A percentile compares a stretch with the other conserved stretches of the same genome.
phyloP scores from a whole-genome alignment of 2,888 invertebrate species.

The Biston stratarius region DNA sequence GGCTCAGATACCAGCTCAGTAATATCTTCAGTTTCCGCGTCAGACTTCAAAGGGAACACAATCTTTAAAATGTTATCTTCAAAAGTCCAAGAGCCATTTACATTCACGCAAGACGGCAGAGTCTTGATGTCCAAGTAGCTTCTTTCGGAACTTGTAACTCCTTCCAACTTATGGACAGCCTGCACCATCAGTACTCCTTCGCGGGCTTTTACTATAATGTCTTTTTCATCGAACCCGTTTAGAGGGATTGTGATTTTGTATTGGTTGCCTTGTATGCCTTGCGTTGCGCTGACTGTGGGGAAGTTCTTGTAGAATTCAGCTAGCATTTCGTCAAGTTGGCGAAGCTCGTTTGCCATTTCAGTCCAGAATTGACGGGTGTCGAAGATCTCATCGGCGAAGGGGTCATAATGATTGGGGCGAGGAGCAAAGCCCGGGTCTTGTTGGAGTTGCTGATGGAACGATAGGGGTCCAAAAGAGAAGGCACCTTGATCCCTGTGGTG shows the following conservation, averaged over 20 bases:
- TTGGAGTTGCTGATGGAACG: slow-evolving; percentile 34
- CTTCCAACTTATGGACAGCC: slow-evolving; percentile 57
- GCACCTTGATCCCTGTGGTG: slow-evolving; percentile 22
- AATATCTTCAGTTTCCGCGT: slow-evolving; percentile 30
- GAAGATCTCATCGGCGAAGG: slow-evolving; percentile 58
- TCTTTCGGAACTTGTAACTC: slow-evolving; percentile 41
- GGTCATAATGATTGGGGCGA: slow-evolving; percentile 30
- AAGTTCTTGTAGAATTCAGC: slow-evolving; percentile 59
- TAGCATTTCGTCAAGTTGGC: slow-evolving; percentile 61
- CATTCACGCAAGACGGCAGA: slow-evolving; percentile 61
- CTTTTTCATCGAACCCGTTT: slow-evolving; percentile 66
- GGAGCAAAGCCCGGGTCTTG: slow-evolving; percentile 21
- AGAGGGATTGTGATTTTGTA: slow-evolving; percentile 67
- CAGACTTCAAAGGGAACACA: slow-evolving; percentile 61
- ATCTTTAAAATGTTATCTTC: slow-evolving; percentile 61
- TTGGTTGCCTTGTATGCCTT: slow-evolving; percentile 60
- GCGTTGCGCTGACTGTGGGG: slow-evolving; percentile 52
- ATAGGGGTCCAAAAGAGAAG: slow-evolving; percentile 33
- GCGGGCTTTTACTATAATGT: slow-evolving; percentile 73
- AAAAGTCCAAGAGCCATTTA: slow-evolving; percentile 69
- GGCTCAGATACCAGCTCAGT: slow-evolving; percentile 42
- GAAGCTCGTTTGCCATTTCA: slow-evolving; percentile 61
- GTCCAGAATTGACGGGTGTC: slow-evolving; percentile 69
- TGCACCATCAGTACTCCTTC: slow-evolving; percentile 72
- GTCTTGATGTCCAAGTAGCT: slow-evolving; percentile 65